phyloP scores from a whole-genome alignment of 1,140 invertebrate genomes.

The Drosophila auraria region DNA sequence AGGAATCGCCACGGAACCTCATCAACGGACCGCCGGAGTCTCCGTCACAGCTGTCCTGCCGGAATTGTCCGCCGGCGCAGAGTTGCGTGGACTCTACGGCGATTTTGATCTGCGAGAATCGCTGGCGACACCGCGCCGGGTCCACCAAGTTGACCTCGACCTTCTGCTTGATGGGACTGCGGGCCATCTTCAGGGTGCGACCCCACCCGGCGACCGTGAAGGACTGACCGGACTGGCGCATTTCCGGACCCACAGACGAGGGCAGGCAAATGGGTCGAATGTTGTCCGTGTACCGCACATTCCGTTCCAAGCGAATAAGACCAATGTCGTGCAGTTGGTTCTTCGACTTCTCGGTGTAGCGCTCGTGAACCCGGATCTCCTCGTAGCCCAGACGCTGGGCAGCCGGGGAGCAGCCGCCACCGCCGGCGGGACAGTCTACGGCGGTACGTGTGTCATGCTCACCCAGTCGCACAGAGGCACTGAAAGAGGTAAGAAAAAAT shows the following conservation, averaged over 20 bases:
- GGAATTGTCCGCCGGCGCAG: slow-evolving; percentile 87
- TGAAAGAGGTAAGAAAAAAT: slow-evolving; percentile 15
- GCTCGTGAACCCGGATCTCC: slow-evolving; percentile 84
- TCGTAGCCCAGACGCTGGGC: slow-evolving; percentile 66
- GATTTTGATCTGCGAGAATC: slow-evolving; percentile 61
- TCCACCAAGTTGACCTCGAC: slow-evolving; percentile 58
- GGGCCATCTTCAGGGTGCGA: slow-evolving; percentile 85
- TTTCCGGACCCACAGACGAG: slow-evolving; percentile 50
- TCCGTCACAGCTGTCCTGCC: slow-evolving; percentile 88
- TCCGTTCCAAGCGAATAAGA: slow-evolving; percentile 83
- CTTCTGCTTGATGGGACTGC: slow-evolving; percentile 70
- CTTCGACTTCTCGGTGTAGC: slow-evolving; percentile 71
- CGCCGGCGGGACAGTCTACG: slow-evolving; percentile 84
- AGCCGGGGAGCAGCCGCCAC: slow-evolving; percentile 64
- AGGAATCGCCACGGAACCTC: slow-evolving; percentile 84
- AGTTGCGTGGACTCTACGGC: slow-evolving; percentile 84
- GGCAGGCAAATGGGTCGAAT: slow-evolving; percentile 88
- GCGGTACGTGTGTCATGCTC: slow-evolving; percentile 86
- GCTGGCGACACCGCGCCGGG: slow-evolving; percentile 43
- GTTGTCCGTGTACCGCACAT: slow-evolving; percentile 85
- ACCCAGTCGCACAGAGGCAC: slow-evolving; percentile 85
- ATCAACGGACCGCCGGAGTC: slow-evolving; percentile 90
- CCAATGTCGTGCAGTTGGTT: slow-evolving; percentile 86
- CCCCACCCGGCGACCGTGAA: slow-evolving; percentile 90
- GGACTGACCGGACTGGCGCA: slow-evolving; percentile 47